Base-by-base conservation (phyloP, 2,113 vertebrate species). In the Halcyon senegalensis region DNA sequence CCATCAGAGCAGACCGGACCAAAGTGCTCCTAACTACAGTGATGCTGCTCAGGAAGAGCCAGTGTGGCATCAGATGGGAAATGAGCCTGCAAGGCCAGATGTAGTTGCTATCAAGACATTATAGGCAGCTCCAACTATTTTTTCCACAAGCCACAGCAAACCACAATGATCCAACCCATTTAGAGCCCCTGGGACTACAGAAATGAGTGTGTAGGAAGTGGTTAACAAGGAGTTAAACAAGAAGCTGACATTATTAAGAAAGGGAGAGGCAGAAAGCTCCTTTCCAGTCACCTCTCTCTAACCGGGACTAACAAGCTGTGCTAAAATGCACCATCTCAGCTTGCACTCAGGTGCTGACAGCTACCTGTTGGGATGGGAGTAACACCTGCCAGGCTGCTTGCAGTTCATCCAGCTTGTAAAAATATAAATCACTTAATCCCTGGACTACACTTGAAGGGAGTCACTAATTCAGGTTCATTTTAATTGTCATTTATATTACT, bases 31-130 rank as follows among this genome's bases (percentile, higher is more conserved):
- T 2, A 59, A 30, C 28, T 78, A 41, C 35, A 41, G 75, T 37
- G 46, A 51, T 2, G 0, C n/a, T 5, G 2, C 44, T 82, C 10
- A 13, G 14, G 12, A 55, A 31, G 31, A 10, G 25, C 7, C 4
- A 3, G 13, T 37, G 59, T 35, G 35, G 37, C 46, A 84, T 23
- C 41, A 67, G 21, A 13, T 63, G 51, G 35, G 31, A 87, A 66
- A 75, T 10, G n/a, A 87, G 18, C 46, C 74, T 59, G 21, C 27
- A 44, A 67, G 39, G 50, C n/a, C 60, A 58, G 78, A 53, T 0
- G 0, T 58, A 31, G 37, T 19, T 72, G 48, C 44, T 53, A 11
- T 41, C 27, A 51, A 56, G 58, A 63, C 0, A 3, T 23, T 35
- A 46, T 5, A 27, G 37, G 21, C 24, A 85, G 43, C 48, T 86